Base-by-base conservation (phyloP, 1,140 invertebrate genomes). In the Lethrus apterus region DNA sequence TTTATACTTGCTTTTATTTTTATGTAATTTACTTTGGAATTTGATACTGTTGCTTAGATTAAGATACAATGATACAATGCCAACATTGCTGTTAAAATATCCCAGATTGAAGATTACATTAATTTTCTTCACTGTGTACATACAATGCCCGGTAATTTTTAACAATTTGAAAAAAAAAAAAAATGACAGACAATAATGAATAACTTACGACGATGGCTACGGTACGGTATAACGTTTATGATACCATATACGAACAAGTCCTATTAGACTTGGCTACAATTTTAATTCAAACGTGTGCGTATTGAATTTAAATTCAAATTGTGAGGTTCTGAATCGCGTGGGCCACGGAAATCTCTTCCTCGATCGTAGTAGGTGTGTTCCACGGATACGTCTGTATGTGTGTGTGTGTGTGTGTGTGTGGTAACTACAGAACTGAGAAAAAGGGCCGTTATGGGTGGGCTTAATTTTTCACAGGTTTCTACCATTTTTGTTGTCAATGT, bases 271-370 rank as follows among this genome's bases (percentile, higher is more conserved):
- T 34, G 32, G 32, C 32, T 34, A 34, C 32, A 9, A 34, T 34
- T 34, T 34, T 34, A 34, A 18, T 34, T 34, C n/a, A 34, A 18
- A 18, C 32, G 17, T 34, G 4, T 9, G 9, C 20, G 43, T 14
- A 44, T 44, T 34, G 43, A 44, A 44, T 44, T 44, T 44, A 44
- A 44, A 44, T 44, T 44, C 29, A 44, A 44, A 44, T 34, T 44
- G 17, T 44, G 30, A 44, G 43, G 34, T 32, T 44, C 14, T 24
- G 32, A 35, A 35, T 44, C 32, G 43, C 43, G 43, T 44, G 30
- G 43, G 43, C 43, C 43, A 44, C 34, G 43, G 14, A 44, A 44
- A 33, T 33, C 31, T 44, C 43, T 44, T 44, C 43, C 43, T 44
- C 32, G 29, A 44, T 44, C 23, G 11, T 44, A 31, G 43, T 44